Conservation (phyloP, 2,797 vertebrate genomes). For the Tangara arthus region DNA sequence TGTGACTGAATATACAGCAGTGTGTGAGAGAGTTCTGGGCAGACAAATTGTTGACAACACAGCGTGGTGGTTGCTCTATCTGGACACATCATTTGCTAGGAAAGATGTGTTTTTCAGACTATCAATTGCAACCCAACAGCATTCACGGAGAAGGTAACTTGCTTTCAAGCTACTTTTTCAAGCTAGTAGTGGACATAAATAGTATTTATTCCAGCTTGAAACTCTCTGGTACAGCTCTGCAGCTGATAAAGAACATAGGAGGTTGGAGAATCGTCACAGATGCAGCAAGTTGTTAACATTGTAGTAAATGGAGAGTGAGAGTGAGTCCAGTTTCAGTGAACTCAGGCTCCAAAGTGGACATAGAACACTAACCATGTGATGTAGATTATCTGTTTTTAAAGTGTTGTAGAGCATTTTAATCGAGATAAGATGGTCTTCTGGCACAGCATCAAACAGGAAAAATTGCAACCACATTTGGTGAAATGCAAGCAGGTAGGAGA, state of each 20-base stretch:
- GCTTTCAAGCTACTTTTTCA: not conserved
- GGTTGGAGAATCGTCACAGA: not conserved
- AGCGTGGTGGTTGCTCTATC: not conserved
- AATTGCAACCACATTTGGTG: slow-evolving; percentile 33
- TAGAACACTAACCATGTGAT: not conserved
- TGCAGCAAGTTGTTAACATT: not conserved
- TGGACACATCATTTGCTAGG: not conserved
- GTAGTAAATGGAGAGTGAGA: not conserved
- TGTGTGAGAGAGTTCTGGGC: not conserved
- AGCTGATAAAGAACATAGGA: not conserved
- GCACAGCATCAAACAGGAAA: slow-evolving; percentile 8
- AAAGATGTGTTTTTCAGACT: not conserved
- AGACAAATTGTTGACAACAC: not conserved
- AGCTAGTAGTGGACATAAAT: not conserved
- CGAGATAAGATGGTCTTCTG: slow-evolving; percentile 29
- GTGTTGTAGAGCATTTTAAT: slow-evolving; percentile 1
- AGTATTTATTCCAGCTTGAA: not conserved
- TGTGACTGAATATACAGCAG: not conserved
- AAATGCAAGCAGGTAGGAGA: slow-evolving; percentile 36
- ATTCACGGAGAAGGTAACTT: not conserved
- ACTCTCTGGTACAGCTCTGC: not conserved
- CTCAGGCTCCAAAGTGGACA: not conserved
- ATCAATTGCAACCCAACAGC: not conserved
- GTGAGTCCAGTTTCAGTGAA: not conserved
- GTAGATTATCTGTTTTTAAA: slow-evolving; percentile 30